Conservation (phyloP, 2,797 vertebrate genomes). For the Gymnoscopelus braueri region DNA sequence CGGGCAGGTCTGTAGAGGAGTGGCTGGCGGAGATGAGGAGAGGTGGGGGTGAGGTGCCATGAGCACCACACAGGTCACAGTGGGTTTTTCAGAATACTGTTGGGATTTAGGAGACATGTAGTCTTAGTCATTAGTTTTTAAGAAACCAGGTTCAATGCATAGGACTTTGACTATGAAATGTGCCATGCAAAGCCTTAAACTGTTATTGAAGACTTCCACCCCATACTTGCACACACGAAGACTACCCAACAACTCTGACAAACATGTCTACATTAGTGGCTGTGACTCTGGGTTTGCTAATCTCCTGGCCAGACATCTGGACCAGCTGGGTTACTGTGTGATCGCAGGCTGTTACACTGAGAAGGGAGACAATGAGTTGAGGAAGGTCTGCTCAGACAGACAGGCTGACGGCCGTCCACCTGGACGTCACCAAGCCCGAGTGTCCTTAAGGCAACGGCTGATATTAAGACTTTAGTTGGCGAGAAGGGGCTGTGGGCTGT, state of each 20-base stretch:
- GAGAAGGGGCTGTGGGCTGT: constrained; percentile 79
- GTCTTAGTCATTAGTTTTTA: no score
- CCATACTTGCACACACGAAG: no score
- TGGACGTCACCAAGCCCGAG: constrained; percentile 57
- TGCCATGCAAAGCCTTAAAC: no score
- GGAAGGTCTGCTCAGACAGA: constrained; percentile 46
- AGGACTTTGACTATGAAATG: no score
- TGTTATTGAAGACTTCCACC: no score
- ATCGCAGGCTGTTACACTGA: constrained; percentile 64
- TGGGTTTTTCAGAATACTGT: no score
- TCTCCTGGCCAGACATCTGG: constrained; percentile 57
- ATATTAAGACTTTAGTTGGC: constrained; percentile 52
- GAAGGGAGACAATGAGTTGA: constrained; percentile 59
- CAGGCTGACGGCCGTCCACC: constrained; percentile 44
- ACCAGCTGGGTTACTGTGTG: constrained; percentile 56
- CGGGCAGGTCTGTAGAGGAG: no score
- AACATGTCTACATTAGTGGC: constrained; percentile 68
- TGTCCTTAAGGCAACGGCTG: constrained; percentile 47
- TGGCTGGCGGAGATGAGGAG: no score
- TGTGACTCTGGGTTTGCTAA: constrained; percentile 69
- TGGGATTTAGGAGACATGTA: no score
- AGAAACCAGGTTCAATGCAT: no score
- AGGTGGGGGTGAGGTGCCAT: no score
- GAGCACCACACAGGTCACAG: no score
- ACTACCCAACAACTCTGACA: constrained; percentile 49